Evolutionary conservation across 2,797 vertebrate species (phyloP), one percentile per base, ranked within the genome.

Genomic region (Lutjanus campechanus): DNA sequence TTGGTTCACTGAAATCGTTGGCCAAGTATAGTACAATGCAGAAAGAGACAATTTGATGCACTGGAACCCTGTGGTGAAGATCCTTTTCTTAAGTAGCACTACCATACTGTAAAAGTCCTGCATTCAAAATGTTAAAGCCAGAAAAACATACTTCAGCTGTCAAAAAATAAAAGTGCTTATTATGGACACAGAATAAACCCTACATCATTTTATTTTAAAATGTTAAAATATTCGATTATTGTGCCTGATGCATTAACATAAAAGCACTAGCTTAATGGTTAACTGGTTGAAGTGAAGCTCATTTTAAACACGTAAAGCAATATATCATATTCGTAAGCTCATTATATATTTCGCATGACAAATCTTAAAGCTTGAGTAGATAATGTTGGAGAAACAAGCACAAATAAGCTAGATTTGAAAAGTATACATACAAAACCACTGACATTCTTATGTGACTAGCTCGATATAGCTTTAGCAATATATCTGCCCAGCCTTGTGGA

Each of bases 1-100:
- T 79, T 81, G 88, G 79, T 81, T 81, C 63, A 49, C 73, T 83
- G 55, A 82, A 76, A 64, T 55, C 36, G 79, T 77, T 84, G 88
- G 84, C 65, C 82, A 72, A 8, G 84, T n/a, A 25, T 20, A 50
- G 50, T 65, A 71, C 58, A 79, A 76, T 68, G 81, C 70, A 84
- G 25, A 74, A 59, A 68, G 64, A 87, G 72, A 83, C 73, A 54
- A 58, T 65, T 68, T 66, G 75, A 63, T 62, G 56, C 49, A 67
- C 56, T 74, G 59, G 16, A 44, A 19, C 20, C 43, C 61, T 44
- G 65, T 8, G 41, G 40, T 22, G 29, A 41, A 80, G 43, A 51
- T 72, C 6, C 0, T 8, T 41, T 70, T 49, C 22, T 20, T 46
- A 13, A 64, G 50, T 46, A 71, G 12, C 15, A 72, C 36, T n/a